Base-by-base conservation (phyloP, 2,113 vertebrate species). In the Plectropomus leopardus region DNA sequence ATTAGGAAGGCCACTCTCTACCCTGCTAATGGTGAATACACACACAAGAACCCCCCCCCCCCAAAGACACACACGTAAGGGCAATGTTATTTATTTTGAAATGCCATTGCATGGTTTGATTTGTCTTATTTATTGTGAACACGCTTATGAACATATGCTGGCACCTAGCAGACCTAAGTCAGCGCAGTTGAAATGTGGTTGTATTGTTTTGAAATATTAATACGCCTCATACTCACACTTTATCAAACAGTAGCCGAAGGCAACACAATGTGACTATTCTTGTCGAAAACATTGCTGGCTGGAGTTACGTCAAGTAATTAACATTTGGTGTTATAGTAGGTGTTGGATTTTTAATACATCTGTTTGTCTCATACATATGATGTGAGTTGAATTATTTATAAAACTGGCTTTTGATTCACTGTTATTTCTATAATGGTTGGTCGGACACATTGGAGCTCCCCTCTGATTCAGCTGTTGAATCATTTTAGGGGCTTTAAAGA, bases 1-100 rank as follows among this genome's bases (percentile, higher is more conserved):
- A 92, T 93, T 89, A 89, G 66, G 77, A 82, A 73, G 84, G 73
- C 73, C 77, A 82, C 58, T 90, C 70, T 83, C 75, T 75, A 74
- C 69, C 75, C 60, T 68, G 59, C 66, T 84, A 80, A 86, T 90
- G 64, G 63, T 67, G 58, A 61, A 42, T n/a, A 64, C 11, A 11
- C 60, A 81, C 48, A 70, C 48, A 76, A 60, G 64, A 26, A 10
- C 14, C 21, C 53, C 47, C 17, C 7, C 24, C 51, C 36, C 17
- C 51, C 44, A 36, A 21, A 51, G 6, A 75, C 32, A 23, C 28
- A 47, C 55, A 73, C 34, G 50, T 51, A 67, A 65, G 40, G 64
- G 23, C 3, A 8, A 68, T 68, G 54, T 71, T 74, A 68, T 83
- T 80, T 68, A 63, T 74, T 86, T 53, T 54, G 53, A 73, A 73